These are phyloP conservation scores for Mastomys coucha DNA, from an alignment of 2,113 vertebrate genomes.

Conservation along the genomic window DNA sequence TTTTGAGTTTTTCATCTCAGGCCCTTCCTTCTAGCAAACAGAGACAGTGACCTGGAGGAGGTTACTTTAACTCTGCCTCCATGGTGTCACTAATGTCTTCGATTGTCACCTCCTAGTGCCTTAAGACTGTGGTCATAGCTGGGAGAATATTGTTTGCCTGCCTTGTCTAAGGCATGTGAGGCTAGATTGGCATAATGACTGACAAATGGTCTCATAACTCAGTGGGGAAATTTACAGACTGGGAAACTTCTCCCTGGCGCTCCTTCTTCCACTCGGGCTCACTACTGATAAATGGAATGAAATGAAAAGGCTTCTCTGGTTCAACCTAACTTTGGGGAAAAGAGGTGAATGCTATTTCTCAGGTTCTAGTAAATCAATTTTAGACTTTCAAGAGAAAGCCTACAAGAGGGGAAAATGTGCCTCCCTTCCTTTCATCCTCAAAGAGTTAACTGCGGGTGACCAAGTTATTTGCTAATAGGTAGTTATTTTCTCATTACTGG, in stretches of 20 bases:
- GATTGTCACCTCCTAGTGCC: neutral
- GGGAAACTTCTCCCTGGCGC: conserved; percentile 44
- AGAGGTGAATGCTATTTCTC: conserved; percentile 53
- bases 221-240: conserved; percentile 60
- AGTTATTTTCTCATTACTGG: conserved; percentile 79
- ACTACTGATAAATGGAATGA: conserved; percentile 62
- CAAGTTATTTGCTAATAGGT: conserved; percentile 76
- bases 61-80: neutral
- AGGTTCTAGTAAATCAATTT: conserved; percentile 62
- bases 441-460: conserved; percentile 63
- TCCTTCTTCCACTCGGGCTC: conserved; percentile 17
- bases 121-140: neutral
- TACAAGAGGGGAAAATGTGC: neutral
- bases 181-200: conserved; percentile 57
- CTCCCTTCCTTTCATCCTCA: neutral
- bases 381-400: conserved; percentile 27
- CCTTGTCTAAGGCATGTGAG: conserved; percentile 7
- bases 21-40: neutral
- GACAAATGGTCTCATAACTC: conserved; percentile 71
- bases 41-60: neutral
- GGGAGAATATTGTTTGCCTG: conserved; percentile 13
- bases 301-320: conserved; percentile 69
- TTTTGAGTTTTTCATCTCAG: neutral
- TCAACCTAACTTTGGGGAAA: conserved; percentile 65
- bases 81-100: neutral